A percentile compares a stretch with the other conserved stretches of the same genome.
Evolutionary conservation across 2,113 vertebrate species (phyloP).

Genomic region (Saguinus imperator): DNA sequence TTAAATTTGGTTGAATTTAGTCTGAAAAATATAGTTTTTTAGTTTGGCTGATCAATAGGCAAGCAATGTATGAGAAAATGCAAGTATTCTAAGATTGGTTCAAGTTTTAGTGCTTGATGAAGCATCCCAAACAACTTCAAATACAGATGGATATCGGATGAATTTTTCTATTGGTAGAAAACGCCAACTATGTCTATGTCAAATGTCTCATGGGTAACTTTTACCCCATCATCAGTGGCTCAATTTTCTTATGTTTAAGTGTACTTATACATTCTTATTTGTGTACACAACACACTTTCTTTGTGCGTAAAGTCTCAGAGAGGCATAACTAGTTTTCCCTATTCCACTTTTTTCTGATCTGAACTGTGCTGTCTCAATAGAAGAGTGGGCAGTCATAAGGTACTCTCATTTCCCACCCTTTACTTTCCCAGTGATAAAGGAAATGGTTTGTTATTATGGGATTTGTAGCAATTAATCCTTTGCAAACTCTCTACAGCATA

Average conservation of each 20-base stretch:
- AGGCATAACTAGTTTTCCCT: neutral
- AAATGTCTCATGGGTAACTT: neutral
- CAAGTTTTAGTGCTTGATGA: neutral
- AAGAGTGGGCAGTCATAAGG: neutral
- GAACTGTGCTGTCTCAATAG: neutral
- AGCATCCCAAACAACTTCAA: neutral
- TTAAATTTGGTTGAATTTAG: slow-evolving; percentile 16
- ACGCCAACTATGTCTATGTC: neutral
- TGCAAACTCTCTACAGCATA: neutral
- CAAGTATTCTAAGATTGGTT: neutral
- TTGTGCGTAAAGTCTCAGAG: neutral
- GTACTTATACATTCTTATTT: neutral
- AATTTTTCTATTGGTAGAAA: neutral
- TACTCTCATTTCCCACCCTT: neutral
- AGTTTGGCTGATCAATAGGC: neutral
- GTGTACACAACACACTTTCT: neutral
- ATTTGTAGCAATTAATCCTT: neutral
- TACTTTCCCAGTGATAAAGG: neutral
- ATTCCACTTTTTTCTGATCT: neutral
- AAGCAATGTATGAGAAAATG: neutral
- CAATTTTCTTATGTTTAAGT: neutral
- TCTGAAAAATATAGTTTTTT: neutral
- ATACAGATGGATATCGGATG: neutral
- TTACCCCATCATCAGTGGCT: neutral
- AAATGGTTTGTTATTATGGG: neutral